A percentile compares a stretch with the other conserved stretches of the same genome.
These are phyloP conservation scores for Ptyas mucosa DNA, from an alignment of 2,113 vertebrate genomes.

Conservation along the genomic window DNA sequence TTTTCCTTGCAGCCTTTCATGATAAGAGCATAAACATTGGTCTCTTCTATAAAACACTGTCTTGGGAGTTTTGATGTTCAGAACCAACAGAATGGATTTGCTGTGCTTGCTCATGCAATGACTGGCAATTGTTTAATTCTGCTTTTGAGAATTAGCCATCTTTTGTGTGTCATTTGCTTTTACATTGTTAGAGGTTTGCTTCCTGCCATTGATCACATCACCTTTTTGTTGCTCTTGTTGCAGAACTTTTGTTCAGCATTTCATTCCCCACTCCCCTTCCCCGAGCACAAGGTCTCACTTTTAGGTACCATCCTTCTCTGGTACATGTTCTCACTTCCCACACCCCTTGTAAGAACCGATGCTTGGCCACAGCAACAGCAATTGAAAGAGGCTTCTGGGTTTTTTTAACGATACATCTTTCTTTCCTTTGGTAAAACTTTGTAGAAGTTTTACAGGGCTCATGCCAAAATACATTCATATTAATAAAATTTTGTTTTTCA, in stretches of 20 bases:
- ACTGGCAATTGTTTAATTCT: background rate
- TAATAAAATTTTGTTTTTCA: background rate
- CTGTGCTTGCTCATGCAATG: background rate
- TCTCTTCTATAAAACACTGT: constrained; percentile 21
- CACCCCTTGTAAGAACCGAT: background rate
- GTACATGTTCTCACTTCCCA: background rate
- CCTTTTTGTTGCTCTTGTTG: background rate
- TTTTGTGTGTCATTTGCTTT: background rate
- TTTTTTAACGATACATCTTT: constrained; percentile 18
- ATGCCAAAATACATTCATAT: background rate
- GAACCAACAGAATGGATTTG: background rate
- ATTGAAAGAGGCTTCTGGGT: background rate
- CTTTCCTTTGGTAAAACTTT: background rate
- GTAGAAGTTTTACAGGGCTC: constrained; percentile 35
- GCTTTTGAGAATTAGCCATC: background rate
- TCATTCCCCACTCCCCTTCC: background rate
- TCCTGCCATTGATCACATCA: background rate
- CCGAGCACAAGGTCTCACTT: background rate
- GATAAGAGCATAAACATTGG: constrained; percentile 22
- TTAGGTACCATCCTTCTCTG: background rate
- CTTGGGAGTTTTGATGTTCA: background rate
- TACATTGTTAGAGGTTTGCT: background rate
- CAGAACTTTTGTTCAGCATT: background rate
- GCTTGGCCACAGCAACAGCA: background rate
- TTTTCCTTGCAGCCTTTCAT: constrained; percentile 32